Base-by-base conservation (phyloP, 2,888 invertebrate genomes). In the Acrobasis consociella region DNA sequence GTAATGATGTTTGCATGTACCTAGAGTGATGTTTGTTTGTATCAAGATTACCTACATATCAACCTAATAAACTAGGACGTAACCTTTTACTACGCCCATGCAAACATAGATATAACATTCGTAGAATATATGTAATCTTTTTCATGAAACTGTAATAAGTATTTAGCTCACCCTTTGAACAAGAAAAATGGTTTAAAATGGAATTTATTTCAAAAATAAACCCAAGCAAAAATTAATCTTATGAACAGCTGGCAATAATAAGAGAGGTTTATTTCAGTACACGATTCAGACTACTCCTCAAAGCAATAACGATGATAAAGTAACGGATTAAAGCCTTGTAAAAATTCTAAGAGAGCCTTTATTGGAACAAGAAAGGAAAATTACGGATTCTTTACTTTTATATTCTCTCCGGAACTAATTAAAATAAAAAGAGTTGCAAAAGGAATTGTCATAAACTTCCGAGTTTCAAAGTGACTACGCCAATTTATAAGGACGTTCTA, bases 341-440 rank as follows among this genome's bases (percentile, higher is more conserved):
- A 60, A 60, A 60, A 38, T 16, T 39, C 51, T 60, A 7, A 38
- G 49, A 11, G 5, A n/a, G 38, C 17, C 50, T 60, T 60, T 60
- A 49, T 51, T 37, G 38, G 16, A 49, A 49, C 49, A 60, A 60
- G 51, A 60, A 60, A 58, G 49, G 49, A 49, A 60, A 60, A 60
- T 52, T 50, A 50, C 39, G 39, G 51, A 17, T 51, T 60, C 52
- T 60, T 51, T 51, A 42, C 42, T 60, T 60, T 60, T 60, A 59
- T 60, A 51, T 51, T 42, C 60, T 51, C 22, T 49, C n/a, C 59
- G 37, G 50, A 38, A 59, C 50, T 50, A 59, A 59, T 59, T 59
- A 59, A 59, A 59, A 59, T 59, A 50, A 38, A 59, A 50, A 59
- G 59, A 59, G 59, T 38, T 59, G 16, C 16, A 31, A 58, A 49